Evolutionary conservation across 2,888 invertebrate species (phyloP).

Genomic region (Perizoma affinitatum): DNA sequence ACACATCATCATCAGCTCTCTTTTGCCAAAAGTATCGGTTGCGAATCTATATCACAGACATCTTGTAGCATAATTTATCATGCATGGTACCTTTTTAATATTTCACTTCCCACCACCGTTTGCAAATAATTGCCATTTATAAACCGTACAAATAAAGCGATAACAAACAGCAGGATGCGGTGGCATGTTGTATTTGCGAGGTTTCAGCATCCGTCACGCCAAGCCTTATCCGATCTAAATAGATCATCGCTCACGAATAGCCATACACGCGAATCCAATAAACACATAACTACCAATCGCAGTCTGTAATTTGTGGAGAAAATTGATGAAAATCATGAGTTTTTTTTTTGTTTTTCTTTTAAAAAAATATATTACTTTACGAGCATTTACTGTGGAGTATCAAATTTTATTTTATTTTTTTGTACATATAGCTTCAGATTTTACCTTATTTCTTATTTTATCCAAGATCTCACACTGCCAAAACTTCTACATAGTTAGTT

Average conservation of each 20-base stretch:
- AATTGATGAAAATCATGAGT: background rate
- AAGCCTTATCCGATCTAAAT: conserved; percentile 73
- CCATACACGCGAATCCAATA: conserved; percentile 72
- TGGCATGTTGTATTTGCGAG: conserved; percentile 69
- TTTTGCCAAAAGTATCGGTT: too few relatives aligned
- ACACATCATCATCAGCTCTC: too few relatives aligned
- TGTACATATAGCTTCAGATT: background rate
- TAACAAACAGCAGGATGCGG: conserved; percentile 41
- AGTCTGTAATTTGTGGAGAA: too few relatives aligned
- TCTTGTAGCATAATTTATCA: background rate
- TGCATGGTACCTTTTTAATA: background rate
- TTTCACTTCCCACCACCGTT: conserved; percentile 3
- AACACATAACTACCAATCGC: conserved; percentile 3
- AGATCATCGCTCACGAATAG: conserved; percentile 80
- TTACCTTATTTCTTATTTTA: background rate
- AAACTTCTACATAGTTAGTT: conserved; percentile 2
- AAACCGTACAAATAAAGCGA: conserved; percentile 15
- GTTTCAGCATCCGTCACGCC: conserved; percentile 81
- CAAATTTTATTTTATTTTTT: background rate
- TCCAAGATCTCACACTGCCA: background rate
- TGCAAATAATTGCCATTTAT: conserved; percentile 11
- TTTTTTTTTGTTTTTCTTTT: too few relatives aligned
- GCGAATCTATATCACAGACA: too few relatives aligned
- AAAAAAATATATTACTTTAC: too few relatives aligned
- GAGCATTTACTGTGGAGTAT: too few relatives aligned